These are phyloP conservation scores for Lissonota sp. DNA, from an alignment of 2,888 invertebrate species.

Conservation along the genomic window DNA sequence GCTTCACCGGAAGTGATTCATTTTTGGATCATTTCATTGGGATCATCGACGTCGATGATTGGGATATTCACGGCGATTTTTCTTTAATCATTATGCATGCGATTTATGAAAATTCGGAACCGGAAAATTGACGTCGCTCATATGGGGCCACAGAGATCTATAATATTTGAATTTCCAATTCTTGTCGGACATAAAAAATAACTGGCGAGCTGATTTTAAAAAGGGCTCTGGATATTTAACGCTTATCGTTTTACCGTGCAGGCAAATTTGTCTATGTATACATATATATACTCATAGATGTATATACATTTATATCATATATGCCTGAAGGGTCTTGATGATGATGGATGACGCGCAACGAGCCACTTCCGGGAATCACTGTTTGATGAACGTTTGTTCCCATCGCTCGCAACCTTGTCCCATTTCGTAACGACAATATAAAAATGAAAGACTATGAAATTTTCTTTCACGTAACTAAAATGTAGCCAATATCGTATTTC, in stretches of 20 bases:
- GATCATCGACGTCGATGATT: too few relatives aligned
- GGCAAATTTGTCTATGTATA: slow-evolving; percentile 63
- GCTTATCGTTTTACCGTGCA: slow-evolving; percentile 70
- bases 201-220: slow-evolving; percentile 20
- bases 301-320: slow-evolving; percentile 5
- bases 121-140: too few relatives aligned
- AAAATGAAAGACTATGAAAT: slow-evolving; percentile 1
- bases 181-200: not conserved
- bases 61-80: too few relatives aligned
- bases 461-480: too few relatives aligned
- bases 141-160: too few relatives aligned
- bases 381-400: slow-evolving; percentile 75
- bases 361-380: slow-evolving; percentile 81
- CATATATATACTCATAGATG: slow-evolving; percentile 13
- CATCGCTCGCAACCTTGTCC: slow-evolving; percentile 79
- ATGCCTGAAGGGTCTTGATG: slow-evolving; percentile 76
- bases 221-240: slow-evolving; percentile 66
- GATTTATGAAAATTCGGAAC: too few relatives aligned
- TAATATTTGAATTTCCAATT: too few relatives aligned
- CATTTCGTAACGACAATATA: slow-evolving; percentile 67
- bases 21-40: too few relatives aligned
- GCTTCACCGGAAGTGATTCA: too few relatives aligned
- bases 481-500: too few relatives aligned
- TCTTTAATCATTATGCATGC: too few relatives aligned
- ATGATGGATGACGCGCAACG: slow-evolving; percentile 81